These are phyloP conservation scores for Chloebia gouldiae DNA, from an alignment of 2,113 vertebrate species.

Conservation along the genomic window DNA sequence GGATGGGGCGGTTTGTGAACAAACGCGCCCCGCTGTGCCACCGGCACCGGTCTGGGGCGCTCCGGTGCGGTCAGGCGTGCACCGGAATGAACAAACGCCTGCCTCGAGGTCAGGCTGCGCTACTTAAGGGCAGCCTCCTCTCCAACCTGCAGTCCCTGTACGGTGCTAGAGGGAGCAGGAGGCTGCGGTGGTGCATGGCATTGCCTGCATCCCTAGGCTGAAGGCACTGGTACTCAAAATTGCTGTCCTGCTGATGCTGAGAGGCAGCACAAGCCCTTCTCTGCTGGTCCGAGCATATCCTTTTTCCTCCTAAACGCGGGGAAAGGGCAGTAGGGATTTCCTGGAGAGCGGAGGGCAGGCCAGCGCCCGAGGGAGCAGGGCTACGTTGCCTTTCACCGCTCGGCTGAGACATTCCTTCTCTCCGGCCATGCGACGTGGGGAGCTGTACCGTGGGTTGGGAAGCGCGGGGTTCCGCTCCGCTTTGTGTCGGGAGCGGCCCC, in stretches of 20 bases:
- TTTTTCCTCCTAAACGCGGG: background rate
- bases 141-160: too few species aligned
- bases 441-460: background rate
- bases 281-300: background rate
- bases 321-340: background rate
- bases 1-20: background rate
- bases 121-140: background rate
- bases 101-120: background rate
- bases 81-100: background rate
- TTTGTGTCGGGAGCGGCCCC: rapidly evolving
- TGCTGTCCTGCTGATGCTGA: background rate
- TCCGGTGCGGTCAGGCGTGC: rapidly evolving
- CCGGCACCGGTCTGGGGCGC: background rate
- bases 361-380: rapidly evolving
- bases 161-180: background rate
- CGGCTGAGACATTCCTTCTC: background rate
- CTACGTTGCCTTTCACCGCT: background rate
- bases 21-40: rapidly evolving
- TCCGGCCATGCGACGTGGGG: background rate
- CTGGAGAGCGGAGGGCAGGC: background rate
- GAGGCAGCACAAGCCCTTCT: too few species aligned
- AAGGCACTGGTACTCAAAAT: background rate
- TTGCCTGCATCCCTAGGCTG: background rate
- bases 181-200: background rate
- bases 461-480: background rate